Base-by-base conservation (phyloP, 1,140 invertebrate species). In the Daktulosphaira vitifoliae region DNA sequence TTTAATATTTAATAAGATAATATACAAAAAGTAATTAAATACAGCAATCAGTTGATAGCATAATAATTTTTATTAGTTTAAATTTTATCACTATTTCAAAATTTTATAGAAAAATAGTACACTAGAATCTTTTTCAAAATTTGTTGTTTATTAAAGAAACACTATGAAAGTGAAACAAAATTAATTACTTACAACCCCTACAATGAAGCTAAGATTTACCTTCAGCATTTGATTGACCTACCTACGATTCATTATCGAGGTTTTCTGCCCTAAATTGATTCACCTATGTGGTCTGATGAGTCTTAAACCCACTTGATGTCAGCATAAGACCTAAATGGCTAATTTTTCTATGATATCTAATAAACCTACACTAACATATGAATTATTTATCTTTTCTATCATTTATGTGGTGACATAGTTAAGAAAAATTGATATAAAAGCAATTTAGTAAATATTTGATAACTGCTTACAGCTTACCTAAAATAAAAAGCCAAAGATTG, bases 211-310 rank as follows among this genome's bases (percentile, higher is more conserved):
- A 4, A 62, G 46, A 48, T 42, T 62, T 62, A 62, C 56, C 56
- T 62, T 62, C 46, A 48, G 2, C 42, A 13, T 22, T 48, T 48
- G 56, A 39, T 20, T 48, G 56, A 62, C 56, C 56, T 62, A 62
- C 56, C 56, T 62, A 62, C 56, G 56, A 62, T 62, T 62, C 23
- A 62, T 25, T 46, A 62, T 62, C 56, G 56, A 62, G 56, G 56
- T 62, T 62, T 62, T 39, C 56, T 62, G 42, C 56, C 54, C 56
- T 62, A 62, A 62, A 33, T 62, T 62, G 56, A 22, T 29, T 62
- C 56, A 62, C 56, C 56, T 62, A 62, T 29, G 56, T 33, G 16
- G 56, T 29, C 15, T 62, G 56, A 48, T 8, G 42, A 62, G 42
- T 25, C 20, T 29, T 62, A 62, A 46, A 62, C 29, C n/a, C 54